Conservation (phyloP, 2,113 vertebrate species). For the Neolamprologus toae region DNA sequence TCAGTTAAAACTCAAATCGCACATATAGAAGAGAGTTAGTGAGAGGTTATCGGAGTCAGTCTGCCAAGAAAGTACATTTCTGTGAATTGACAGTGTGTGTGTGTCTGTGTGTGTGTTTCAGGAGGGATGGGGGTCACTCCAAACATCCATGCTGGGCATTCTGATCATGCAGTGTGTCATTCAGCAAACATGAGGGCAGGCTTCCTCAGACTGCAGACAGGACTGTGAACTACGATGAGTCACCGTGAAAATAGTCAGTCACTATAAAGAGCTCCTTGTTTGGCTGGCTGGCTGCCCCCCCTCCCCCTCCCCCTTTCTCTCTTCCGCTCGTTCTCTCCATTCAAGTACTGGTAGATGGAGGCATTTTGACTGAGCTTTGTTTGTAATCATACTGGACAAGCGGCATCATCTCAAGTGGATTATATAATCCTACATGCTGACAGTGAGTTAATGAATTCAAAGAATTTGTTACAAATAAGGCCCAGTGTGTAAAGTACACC, state of each 20-base stretch:
- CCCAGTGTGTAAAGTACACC: background rate
- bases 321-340: conserved; percentile 8
- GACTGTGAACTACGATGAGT: conserved; percentile 44
- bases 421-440: background rate
- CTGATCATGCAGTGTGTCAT: conserved; percentile 42
- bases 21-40: background rate
- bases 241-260: conserved; percentile 36
- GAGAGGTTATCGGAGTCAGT: background rate
- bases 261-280: conserved; percentile 59
- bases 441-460: background rate
- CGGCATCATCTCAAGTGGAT: background rate
- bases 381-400: background rate
- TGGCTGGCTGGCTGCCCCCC: background rate
- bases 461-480: background rate
- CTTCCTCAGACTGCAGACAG: conserved; percentile 19
- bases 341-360: background rate
- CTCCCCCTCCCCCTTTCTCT: background rate
- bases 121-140: background rate
- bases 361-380: background rate
- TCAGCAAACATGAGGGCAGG: conserved; percentile 38
- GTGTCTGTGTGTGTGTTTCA: background rate
- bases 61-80: background rate
- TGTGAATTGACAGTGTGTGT: background rate
- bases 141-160: conserved; percentile 15
- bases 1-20: background rate